Base-by-base conservation (phyloP, 2,888 invertebrate genomes). In the Lutraria lutraria region DNA sequence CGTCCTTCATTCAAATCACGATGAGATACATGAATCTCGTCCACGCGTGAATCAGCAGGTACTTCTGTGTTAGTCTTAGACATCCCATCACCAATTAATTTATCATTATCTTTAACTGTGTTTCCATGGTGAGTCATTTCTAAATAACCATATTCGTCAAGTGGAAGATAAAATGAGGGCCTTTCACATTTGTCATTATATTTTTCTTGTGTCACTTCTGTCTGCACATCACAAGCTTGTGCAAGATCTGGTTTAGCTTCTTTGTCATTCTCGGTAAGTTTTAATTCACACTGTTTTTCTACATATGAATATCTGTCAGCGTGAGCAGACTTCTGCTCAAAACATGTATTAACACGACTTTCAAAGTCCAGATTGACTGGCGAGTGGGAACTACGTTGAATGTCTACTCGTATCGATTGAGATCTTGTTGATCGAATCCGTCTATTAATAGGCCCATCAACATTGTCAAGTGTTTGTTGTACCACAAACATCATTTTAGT, bases 291-390 rank as follows among this genome's bases (percentile, higher is more conserved):
- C 16, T 34, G 54, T 13, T 76, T 84, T 84, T 76, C n/a, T 1
- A 76, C 76, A 54, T 54, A 53, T 15, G 84, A 84, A 34, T 84
- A 84, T 13, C 84, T 76, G 19, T 76, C 25, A 29, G 19, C 29
- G 1, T 21, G 2, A 0, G 29, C 43, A 13, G 31, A 19, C 25
- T 52, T 60, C 3, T 15, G 34, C 0, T 43, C n/a, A 52, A 68
- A n/a, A n/a, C n/a, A n/a, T n/a, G n/a, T 19, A 34, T 34, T 34
- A 31, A 60, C 29, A 25, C 19, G 76, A 0, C 54, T 54, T 76
- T 84, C 31, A 10, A 53, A 15, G 21, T 84, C 84, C 0, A 76
- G 29, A 21, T 31, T 72, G 0, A 29, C 25, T 29, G 15, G 72
- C 29, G 76, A 54, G 15, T 43, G 6, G 12, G 43, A 72, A 21